Evolutionary conservation across 2,113 vertebrate genomes (phyloP).

Genomic region (Ancistrus triradiatus): DNA sequence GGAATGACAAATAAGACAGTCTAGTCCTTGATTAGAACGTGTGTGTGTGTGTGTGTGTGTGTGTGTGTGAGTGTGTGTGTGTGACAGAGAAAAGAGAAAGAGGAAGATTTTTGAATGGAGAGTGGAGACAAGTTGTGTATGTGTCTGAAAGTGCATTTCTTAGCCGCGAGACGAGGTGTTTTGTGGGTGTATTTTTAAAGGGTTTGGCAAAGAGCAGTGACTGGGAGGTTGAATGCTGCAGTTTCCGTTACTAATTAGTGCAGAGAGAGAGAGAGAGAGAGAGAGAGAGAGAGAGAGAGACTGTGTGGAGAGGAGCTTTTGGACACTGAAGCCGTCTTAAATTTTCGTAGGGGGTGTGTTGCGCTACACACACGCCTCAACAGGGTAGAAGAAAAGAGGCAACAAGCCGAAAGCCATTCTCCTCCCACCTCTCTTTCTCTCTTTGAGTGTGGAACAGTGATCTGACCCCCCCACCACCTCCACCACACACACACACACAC

Average conservation of each 20-base stretch:
- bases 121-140: conserved; percentile 4
- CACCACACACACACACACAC: too few species aligned
- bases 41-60: too few species aligned
- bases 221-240: conserved; percentile 50
- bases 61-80: conserved; percentile 56
- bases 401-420: conserved; percentile 33
- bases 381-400: conserved; percentile 42
- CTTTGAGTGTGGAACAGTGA: conserved; percentile 20
- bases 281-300: conserved; percentile 22
- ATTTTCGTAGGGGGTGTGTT: conserved; percentile 21
- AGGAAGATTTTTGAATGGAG: conserved; percentile 22
- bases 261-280: conserved; percentile 35
- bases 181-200: conserved; percentile 52
- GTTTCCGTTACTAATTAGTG: conserved; percentile 70
- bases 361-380: conserved; percentile 26
- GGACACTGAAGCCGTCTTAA: conserved; percentile 30
- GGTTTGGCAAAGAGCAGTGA: conserved; percentile 59
- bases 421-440: conserved; percentile 35
- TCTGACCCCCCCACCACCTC: not conserved
- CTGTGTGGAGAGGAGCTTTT: conserved; percentile 8
- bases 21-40: conserved; percentile 67
- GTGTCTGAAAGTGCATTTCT: conserved; percentile 11
- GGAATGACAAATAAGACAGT: conserved; percentile 85
- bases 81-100: conserved; percentile 37
- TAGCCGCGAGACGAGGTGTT: conserved; percentile 25